Base-by-base conservation (phyloP, 2,797 vertebrate species). In the Gobio occitaniae region DNA sequence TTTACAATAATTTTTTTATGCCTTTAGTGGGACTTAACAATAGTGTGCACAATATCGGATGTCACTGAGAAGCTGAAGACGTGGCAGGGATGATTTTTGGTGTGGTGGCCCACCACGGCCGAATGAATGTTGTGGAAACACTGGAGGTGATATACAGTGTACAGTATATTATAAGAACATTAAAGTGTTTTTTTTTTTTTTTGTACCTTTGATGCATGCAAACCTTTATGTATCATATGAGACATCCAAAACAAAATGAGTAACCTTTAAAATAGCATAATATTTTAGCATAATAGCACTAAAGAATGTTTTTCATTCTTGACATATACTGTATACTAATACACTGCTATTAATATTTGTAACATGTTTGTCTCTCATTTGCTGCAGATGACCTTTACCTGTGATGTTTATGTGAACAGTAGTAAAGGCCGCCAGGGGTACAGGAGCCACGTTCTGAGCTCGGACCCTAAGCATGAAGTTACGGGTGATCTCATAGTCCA, bases 401-500 rank as follows among this genome's bases (percentile, higher is more conserved):
- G 97, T 97, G 38, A 98, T 78, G 65, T 97, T 97, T 76, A 97
- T 82, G 9, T 92, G 92, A 78, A 98, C 94, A 0, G 86, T 95
- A 82, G 96, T 91, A 56, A 98, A 98, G 0, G 96, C 96, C 9
- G 96, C 96, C 76, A 97, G 84, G 0, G 97, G 97, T 56, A 97
- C 94, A 0, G 96, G 95, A 16, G 97, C 96, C 0, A 98, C 96
- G 0, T 96, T 97, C 92, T 97, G 96, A 1, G 96, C 97, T 44
- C 96, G 94, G 79, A 98, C 94, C 13, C 95, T 93, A 80, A 98
- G 93, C 87, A 95, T 91, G 90, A 97, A 97, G 91, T 93, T 94
- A 81, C 93, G 95, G 7, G 96, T 97, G 75, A 94, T 95, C 91
- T 98, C 97, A 59, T 96, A 97, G 89, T 97, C 97, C 87, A 97